Evolutionary conservation across 2,113 vertebrate species (phyloP).

Genomic region (Herpailurus yagouaroundi): DNA sequence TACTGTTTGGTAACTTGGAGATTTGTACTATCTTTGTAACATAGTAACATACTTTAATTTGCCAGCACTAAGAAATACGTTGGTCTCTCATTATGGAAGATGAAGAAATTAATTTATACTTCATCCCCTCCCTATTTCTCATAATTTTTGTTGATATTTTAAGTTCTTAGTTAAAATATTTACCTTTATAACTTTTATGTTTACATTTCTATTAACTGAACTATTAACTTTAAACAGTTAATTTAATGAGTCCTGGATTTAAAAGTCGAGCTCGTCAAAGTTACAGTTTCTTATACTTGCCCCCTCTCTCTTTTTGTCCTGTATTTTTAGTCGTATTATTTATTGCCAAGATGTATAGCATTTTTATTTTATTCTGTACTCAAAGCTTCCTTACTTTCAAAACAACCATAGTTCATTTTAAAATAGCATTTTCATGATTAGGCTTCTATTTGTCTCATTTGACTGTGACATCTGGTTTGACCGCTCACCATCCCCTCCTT

Average conservation of each 20-base stretch:
- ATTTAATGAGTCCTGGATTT: slow-evolving; percentile 1
- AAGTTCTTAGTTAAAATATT: neutral
- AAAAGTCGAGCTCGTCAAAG: neutral
- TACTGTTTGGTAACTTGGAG: neutral
- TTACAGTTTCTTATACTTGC: neutral
- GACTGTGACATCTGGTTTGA: neutral
- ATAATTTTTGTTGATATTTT: slow-evolving; percentile 30
- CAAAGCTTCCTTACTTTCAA: slow-evolving; percentile 26
- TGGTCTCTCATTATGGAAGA: neutral
- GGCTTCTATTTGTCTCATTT: neutral
- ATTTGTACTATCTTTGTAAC: neutral
- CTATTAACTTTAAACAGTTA: slow-evolving; percentile 22
- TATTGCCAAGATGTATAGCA: neutral
- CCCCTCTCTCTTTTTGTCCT: neutral
- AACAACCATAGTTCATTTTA: neutral
- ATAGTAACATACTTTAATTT: neutral
- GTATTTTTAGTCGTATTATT: neutral
- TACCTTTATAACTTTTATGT: neutral
- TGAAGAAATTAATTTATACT: neutral
- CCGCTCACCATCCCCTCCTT: neutral
- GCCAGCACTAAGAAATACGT: neutral
- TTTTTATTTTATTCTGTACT: neutral
- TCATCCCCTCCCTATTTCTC: neutral
- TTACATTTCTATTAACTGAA: neutral
- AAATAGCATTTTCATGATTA: neutral